phyloP scores from a whole-genome alignment of 2,113 vertebrate species.

The Lepidothrix coronata region DNA sequence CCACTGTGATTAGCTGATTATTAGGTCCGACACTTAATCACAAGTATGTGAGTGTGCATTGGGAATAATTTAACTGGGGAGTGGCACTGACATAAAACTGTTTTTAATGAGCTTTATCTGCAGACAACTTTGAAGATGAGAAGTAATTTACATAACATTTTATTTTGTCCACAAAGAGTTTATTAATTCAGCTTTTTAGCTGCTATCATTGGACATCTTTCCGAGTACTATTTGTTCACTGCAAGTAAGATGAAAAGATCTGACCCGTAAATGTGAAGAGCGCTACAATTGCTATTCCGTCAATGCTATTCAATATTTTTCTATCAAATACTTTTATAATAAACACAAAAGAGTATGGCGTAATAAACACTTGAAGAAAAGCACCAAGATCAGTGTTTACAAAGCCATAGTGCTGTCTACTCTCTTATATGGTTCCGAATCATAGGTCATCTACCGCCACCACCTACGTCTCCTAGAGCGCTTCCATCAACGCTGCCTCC shows the following conservation, averaged over 20 bases:
- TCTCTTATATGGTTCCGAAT: too few relatives aligned
- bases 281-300: not conserved
- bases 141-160: not conserved
- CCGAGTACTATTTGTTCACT: not conserved
- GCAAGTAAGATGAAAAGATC: not conserved
- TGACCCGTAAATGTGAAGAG: not conserved
- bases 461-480: too few relatives aligned
- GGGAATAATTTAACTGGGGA: not conserved
- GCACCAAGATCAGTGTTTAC: too few relatives aligned
- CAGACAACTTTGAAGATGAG: not conserved
- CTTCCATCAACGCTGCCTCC: too few relatives aligned
- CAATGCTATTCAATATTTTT: not conserved
- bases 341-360: too few relatives aligned
- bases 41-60: not conserved
- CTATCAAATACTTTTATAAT: not conserved
- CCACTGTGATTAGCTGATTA: not conserved
- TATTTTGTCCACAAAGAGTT: not conserved
- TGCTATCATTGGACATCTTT: not conserved
- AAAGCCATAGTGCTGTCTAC: too few relatives aligned
- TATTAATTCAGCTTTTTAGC: not conserved
- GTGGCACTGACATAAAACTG: not conserved
- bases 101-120: conserved; percentile 10
- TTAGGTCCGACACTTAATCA: not conserved
- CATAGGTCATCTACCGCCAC: too few relatives aligned
- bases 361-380: too few relatives aligned